These are phyloP conservation scores for Microplitis deprimator DNA, from an alignment of 2,888 invertebrate genomes.

Conservation along the genomic window DNA sequence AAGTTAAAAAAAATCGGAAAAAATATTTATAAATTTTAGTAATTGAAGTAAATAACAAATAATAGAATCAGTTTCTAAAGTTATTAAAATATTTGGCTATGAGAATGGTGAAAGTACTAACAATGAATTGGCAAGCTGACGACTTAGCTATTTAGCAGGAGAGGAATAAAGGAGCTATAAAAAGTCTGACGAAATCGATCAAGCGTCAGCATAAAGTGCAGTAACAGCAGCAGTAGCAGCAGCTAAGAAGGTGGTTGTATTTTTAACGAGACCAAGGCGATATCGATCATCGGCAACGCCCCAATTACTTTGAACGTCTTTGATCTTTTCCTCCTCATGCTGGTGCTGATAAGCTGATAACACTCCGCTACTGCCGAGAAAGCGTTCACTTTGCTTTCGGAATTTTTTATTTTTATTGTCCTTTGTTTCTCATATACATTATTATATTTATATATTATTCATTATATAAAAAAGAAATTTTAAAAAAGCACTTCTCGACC, in stretches of 20 bases:
- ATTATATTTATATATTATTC: background rate
- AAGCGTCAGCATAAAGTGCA: conserved; percentile 11
- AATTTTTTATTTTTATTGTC: conserved; percentile 20
- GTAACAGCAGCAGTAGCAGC: background rate
- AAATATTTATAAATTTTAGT: too few species aligned
- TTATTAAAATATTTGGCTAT: background rate
- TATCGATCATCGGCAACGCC: conserved; percentile 44
- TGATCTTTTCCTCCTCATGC: conserved; percentile 46
- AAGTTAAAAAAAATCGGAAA: too few species aligned
- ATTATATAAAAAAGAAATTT: background rate
- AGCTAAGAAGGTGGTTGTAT: conserved; percentile 16
- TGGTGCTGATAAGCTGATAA: conserved; percentile 53
- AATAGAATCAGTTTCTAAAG: background rate
- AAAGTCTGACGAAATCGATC: conserved; percentile 29
- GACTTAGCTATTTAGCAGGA: background rate
- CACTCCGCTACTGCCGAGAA: conserved; percentile 24
- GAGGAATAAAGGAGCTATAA: background rate
- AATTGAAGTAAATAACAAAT: too few species aligned
- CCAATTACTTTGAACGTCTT: conserved; percentile 49
- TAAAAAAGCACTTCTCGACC: too few species aligned
- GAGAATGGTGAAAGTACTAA: background rate
- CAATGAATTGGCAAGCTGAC: background rate
- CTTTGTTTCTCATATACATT: conserved; percentile 25
- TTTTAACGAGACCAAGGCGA: conserved; percentile 30
- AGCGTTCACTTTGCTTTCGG: conserved; percentile 19